Base-by-base conservation (phyloP, 2,888 invertebrate species). In the Drosophila meridiana region DNA sequence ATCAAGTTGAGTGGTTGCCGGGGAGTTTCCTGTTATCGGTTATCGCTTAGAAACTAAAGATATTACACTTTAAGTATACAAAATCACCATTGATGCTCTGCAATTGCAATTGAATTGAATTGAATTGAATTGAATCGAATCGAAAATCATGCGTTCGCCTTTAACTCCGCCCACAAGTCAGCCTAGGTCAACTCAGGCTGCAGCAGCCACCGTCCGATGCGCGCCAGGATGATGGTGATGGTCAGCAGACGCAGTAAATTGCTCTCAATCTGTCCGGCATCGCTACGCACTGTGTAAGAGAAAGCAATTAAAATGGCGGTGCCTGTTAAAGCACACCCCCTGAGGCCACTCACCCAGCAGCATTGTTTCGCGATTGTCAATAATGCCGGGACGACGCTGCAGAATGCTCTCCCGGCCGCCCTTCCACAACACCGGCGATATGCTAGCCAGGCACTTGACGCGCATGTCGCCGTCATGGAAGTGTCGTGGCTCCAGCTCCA, bases 301-400 rank as follows among this genome's bases (percentile, higher is more conserved):
- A 67, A 62, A 53, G 59, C 55, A 53, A 57, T 67, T 67, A 58
- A 63, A 63, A 67, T 72, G 67, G 14, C 13, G 59, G 42, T 36
- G 34, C 43, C 20, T 34, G 58, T 38, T 38, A 14, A 34, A 56
- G 55, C 28, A 45, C 34, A 28, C 14, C 32, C 14, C 26, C 30
- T 20, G 58, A 64, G 40, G 28, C 1, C 56, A 84, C 94, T 94
- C 92, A 95, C 95, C 95, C 83, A 95, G 93, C 73, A 95, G 92
- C 90, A 95, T 94, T 36, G 95, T 95, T 91, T 95, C 95, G 77
- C 95, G 93, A 92, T 95, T 94, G 88, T 95, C 95, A 87, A 94
- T 94, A 69, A 95, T 93, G 43, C 93, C 93, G 43, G 94, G 94
- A 58, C 94, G 92, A 53, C 94, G 94, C 88, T 95, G 94, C 28